Evolutionary conservation across 1,140 invertebrate species (phyloP).

Genomic region (Zaprionus capensis): DNA sequence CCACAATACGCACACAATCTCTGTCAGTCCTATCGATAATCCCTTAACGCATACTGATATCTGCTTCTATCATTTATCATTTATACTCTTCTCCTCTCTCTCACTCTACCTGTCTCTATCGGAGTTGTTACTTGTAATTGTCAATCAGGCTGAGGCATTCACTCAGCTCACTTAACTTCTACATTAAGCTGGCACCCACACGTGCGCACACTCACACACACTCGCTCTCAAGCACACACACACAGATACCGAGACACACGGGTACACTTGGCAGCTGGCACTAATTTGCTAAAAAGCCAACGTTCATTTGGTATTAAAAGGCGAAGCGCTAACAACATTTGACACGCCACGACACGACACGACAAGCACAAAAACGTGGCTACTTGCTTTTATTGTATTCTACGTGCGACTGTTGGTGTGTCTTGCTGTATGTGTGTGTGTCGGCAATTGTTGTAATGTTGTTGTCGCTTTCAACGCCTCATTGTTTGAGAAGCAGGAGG

Average conservation of each 20-base stretch:
- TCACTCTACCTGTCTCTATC: neutral
- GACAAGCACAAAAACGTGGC: conserved; percentile 32
- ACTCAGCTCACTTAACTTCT: conserved; percentile 7
- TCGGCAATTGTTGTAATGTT: conserved; percentile 47
- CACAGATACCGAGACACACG: conserved; percentile 5
- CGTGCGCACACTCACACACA: conserved; percentile 3
- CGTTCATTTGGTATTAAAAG: conserved; percentile 72
- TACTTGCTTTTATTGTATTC: conserved; percentile 14
- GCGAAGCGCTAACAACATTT: conserved; percentile 70
- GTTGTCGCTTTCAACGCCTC: conserved; percentile 44
- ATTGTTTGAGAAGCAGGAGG: conserved; percentile 25
- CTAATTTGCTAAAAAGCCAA: conserved; percentile 74
- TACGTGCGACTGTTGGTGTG: neutral
- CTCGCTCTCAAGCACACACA: neutral
- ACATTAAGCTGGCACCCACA: conserved; percentile 15
- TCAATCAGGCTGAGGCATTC: conserved; percentile 9
- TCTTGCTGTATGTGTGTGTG: neutral
- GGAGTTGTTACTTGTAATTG: neutral
- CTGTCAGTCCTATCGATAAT: no score
- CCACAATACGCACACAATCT: no score
- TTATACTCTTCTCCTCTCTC: neutral
- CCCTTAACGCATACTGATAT: no score
- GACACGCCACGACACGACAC: conserved; percentile 51
- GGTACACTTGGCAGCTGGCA: conserved; percentile 41
- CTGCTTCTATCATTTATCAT: no score